Conservation (phyloP, 2,797 vertebrate species). For the Myotis planiceps region DNA sequence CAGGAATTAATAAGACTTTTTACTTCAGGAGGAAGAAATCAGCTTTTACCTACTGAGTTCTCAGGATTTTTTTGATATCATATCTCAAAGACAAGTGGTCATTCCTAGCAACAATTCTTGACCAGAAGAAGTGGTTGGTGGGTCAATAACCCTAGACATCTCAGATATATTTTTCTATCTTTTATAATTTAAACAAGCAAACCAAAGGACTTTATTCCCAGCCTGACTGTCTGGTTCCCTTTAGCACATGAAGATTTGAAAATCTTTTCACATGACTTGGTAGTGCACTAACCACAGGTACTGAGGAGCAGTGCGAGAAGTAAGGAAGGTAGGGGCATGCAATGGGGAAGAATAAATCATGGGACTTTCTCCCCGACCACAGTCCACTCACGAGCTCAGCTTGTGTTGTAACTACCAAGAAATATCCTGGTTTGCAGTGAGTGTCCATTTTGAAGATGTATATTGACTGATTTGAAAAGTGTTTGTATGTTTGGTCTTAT, state of each 20-base stretch:
- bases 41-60: neutral
- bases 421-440: neutral
- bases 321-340: neutral
- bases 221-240: neutral
- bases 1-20: neutral
- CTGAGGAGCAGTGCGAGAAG: neutral
- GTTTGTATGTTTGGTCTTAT: constrained; percentile 37
- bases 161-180: neutral
- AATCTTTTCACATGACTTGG: neutral
- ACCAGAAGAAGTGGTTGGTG: neutral
- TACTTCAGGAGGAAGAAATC: neutral
- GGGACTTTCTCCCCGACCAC: neutral
- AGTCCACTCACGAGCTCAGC: neutral
- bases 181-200: constrained; percentile 37
- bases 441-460: neutral
- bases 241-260: neutral
- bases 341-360: neutral
- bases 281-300: neutral
- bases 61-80: neutral
- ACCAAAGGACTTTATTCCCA: neutral
- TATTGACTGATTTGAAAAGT: constrained; percentile 41
- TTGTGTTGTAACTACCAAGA: neutral
- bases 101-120: neutral
- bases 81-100: neutral
- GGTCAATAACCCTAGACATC: neutral